Evolutionary conservation across 2,888 invertebrate species (phyloP).

Genomic region (Oscheius onirici): DNA sequence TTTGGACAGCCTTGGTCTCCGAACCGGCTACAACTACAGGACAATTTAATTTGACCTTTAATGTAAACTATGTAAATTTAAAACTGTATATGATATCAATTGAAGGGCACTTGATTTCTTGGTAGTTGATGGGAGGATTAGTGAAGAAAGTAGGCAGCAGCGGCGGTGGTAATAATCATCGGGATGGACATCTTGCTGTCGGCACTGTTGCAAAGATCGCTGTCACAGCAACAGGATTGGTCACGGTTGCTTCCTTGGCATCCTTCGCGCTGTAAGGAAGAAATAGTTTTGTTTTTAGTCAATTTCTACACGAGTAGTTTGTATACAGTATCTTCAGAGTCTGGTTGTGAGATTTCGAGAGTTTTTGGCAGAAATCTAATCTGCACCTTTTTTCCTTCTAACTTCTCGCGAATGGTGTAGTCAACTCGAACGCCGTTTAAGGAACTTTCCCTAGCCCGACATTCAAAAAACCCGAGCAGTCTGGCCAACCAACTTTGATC

Average conservation of each 20-base stretch:
- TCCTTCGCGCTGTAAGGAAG: constrained; percentile 45
- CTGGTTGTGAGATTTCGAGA: no score
- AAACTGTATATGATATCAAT: constrained; percentile 21
- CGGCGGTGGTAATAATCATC: neutral
- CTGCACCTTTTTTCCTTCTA: no score
- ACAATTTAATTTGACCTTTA: constrained; percentile 11
- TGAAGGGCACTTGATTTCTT: constrained; percentile 8
- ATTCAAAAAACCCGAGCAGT: no score
- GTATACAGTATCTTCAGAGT: no score
- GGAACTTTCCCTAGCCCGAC: no score
- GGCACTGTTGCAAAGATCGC: constrained; percentile 45
- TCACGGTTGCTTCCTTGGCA: constrained; percentile 48
- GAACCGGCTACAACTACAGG: constrained; percentile 16
- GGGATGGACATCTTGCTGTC: neutral
- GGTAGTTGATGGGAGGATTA: neutral
- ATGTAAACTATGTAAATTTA: neutral
- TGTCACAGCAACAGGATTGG: constrained; percentile 51
- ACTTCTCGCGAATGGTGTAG: neutral
- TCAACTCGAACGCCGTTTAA: neutral
- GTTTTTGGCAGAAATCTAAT: no score
- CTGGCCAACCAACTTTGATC: no score
- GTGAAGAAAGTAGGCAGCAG: neutral
- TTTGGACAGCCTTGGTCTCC: constrained; percentile 69
- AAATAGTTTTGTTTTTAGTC: neutral
- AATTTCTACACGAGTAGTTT: no score